Evolutionary conservation across 2,797 vertebrate species (phyloP), one percentile per base, ranked within the genome.

Genomic region (Acrocephalus scirpaceus): DNA sequence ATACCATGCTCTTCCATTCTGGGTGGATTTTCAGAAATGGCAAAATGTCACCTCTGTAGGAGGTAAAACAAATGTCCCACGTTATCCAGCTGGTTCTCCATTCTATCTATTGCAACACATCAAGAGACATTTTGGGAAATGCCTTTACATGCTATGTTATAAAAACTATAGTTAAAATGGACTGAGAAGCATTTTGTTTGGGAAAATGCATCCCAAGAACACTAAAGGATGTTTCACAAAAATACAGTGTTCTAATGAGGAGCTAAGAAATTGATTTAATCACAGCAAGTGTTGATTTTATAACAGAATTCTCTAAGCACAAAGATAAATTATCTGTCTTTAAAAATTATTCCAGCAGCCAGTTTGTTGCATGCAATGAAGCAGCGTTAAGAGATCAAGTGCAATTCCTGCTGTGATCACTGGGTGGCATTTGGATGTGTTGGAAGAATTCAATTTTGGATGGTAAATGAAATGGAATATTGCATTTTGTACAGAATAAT

Each of bases 351-450:
- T 62, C 13, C 47, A 69, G 38, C 42, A 26, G 23, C 2, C 4
- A 18, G 25, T 34, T 79, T 57, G n/a, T 51, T 1, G 0, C 14
- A 5, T 1, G 4, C 13, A n/a, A 6, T 3, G 17, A 5, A 5
- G 23, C 32, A 6, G 9, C 0, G 1, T 12, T 12, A 14, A 74
- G 25, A 0, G 1, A 54, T 20, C n/a, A 48, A 2, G 47, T 77
- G 92, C 72, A 94, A 88, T 83, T 91, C 78, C 79, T 75, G 16
- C 7, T 78, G 26, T 34, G 21, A 53, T 69, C 95, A 75, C 72
- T 48, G 72, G 95, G 85, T 92, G 95, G 95, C 92, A 84, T 53
- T 77, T 75, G 82, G 26, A 60, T 18, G 42, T 53, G 27, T 38
- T 53, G 73, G 72, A 21, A 76, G 26, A 81, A 27, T 29, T 50